Percentiles rank a stretch among this genome's conserved stretches.
Evolutionary conservation across 2,888 invertebrate genomes (phyloP).

Genomic region (Chymomyza procnemis): DNA sequence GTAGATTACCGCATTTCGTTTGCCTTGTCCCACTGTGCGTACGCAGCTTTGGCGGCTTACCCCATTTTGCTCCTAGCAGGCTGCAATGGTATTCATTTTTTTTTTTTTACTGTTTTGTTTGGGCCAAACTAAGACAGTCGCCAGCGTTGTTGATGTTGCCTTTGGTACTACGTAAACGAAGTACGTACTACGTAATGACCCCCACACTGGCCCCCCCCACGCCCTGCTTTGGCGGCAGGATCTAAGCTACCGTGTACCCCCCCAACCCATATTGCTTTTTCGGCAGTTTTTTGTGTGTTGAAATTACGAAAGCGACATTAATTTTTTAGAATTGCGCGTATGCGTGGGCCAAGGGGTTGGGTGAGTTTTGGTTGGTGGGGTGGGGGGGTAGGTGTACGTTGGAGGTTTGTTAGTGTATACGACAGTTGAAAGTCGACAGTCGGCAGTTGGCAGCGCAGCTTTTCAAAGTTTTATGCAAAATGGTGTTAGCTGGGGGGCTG

Average conservation of each 20-base stretch:
- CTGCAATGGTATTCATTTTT: conserved; percentile 40
- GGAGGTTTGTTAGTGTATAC: not conserved
- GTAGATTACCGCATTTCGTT: no score
- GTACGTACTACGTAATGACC: not conserved
- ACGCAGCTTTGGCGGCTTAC: conserved; percentile 30
- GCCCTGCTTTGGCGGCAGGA: not conserved
- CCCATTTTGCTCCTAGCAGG: conserved; percentile 51
- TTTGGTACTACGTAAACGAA: no score
- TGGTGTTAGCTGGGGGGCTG: not conserved
- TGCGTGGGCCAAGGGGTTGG: conserved; percentile 36
- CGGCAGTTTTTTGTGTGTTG: conserved; percentile 45
- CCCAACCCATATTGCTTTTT: conserved; percentile 11
- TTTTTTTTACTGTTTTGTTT: conserved; percentile 23
- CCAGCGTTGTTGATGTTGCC: conserved; percentile 8
- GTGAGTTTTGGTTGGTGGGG: not conserved
- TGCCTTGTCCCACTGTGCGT: not conserved
- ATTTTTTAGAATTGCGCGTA: conserved; percentile 73
- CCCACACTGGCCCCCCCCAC: conserved; percentile 6
- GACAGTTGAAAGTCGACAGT: not conserved
- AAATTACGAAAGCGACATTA: conserved; percentile 75
- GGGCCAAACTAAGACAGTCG: conserved; percentile 55
- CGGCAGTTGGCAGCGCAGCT: conserved; percentile 32
- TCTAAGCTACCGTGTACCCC: not conserved
- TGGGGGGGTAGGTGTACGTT: no score
- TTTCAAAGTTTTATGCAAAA: conserved; percentile 50